Evolutionary conservation across 2,888 invertebrate genomes (phyloP).

Genomic region (Troides oblongomaculatus): DNA sequence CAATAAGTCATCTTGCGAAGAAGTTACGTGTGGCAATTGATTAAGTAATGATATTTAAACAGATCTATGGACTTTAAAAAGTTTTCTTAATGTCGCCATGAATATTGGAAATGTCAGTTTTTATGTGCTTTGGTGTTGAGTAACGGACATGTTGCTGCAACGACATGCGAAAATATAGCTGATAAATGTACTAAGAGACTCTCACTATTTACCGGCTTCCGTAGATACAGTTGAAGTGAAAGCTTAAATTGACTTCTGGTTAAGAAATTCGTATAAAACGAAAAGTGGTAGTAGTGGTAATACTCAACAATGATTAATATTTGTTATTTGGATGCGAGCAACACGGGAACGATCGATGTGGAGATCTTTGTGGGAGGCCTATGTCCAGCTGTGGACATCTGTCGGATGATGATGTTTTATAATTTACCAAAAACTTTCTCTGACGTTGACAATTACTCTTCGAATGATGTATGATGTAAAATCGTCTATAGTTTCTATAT

Average conservation of each 20-base stretch:
- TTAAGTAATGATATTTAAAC: conserved; percentile 5
- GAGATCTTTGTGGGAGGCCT: too few species aligned
- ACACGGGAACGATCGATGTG: too few species aligned
- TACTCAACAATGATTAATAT: too few species aligned
- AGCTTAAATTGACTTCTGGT: background rate
- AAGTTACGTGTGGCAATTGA: conserved; percentile 7
- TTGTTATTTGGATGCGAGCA: too few species aligned
- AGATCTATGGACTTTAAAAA: conserved; percentile 7
- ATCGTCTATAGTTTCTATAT: too few species aligned
- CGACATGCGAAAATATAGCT: background rate
- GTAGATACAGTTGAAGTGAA: background rate
- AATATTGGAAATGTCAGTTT: conserved; percentile 17
- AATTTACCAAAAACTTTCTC: too few species aligned
- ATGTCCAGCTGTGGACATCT: too few species aligned
- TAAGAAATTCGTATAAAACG: background rate
- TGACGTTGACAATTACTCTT: too few species aligned
- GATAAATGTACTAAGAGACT: background rate
- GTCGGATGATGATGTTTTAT: too few species aligned
- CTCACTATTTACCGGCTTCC: background rate
- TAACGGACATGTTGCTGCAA: background rate
- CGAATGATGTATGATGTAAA: too few species aligned
- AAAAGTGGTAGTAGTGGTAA: background rate
- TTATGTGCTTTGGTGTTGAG: conserved; percentile 3
- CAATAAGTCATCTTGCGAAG: background rate
- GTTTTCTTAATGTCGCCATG: conserved; percentile 6